These are phyloP conservation scores for Cephonodes hylas DNA, from an alignment of 2,888 invertebrate species.

Conservation along the genomic window DNA sequence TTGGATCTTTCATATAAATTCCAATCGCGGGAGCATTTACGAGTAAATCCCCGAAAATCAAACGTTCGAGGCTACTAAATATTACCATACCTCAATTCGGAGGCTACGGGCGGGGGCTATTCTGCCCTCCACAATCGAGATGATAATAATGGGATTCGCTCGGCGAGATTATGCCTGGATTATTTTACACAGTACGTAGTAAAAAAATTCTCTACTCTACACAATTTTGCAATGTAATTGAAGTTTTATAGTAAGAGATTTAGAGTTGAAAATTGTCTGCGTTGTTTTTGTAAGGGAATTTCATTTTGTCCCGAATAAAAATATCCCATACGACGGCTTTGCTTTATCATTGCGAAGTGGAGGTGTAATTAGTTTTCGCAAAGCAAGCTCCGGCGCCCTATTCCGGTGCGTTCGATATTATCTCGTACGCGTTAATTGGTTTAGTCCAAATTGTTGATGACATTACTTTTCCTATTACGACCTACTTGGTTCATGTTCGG, in stretches of 20 bases:
- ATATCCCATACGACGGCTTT: conserved; percentile 79
- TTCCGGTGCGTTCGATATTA: conserved; percentile 39
- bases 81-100: conserved; percentile 32
- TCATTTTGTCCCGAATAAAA: conserved; percentile 79
- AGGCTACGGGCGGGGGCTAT: neutral
- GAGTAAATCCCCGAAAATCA: conserved; percentile 54
- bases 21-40: conserved; percentile 45
- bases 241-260: neutral
- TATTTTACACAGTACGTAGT: conserved; percentile 70
- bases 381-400: conserved; percentile 56
- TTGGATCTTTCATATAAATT: conserved; percentile 38
- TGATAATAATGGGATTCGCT: conserved; percentile 78
- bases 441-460: too few relatives aligned
- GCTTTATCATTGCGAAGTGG: conserved; percentile 79
- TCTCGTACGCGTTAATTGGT: too few relatives aligned
- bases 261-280: conserved; percentile 34
- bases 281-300: conserved; percentile 47
- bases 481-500: too few relatives aligned
- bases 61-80: conserved; percentile 42
- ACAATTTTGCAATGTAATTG: conserved; percentile 21
- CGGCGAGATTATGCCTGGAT: conserved; percentile 77
- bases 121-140: conserved; percentile 42
- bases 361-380: conserved; percentile 78
- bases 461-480: too few relatives aligned
- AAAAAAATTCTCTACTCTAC: conserved; percentile 54